Base-by-base conservation (phyloP, 2,888 invertebrate genomes). In the Limnephilus auricula region DNA sequence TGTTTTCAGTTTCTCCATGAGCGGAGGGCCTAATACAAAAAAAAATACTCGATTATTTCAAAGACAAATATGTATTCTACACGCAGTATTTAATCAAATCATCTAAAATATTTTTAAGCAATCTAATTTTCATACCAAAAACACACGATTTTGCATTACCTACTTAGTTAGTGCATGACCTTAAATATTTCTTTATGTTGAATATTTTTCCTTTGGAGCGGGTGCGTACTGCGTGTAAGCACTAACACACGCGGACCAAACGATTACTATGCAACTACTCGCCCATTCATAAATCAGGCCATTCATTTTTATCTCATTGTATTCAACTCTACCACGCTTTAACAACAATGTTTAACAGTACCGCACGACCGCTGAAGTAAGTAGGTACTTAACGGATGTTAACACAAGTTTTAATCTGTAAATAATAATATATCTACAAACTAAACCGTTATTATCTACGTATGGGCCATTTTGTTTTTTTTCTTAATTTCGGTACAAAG, bases 231-330 rank as follows among this genome's bases (percentile, higher is more conserved):
- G n/a, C 25, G 65, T 25, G n/a, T 25, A 25, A 9, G 13, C 40
- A 10, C 2, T 45, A 45, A 45, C 6, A 65, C 25, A 65, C 25
- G 65, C 65, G 25, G 65, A 25, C 25, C 65, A 18, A 65, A 65
- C 65, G 25, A 65, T 65, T 65, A 65, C 65, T 65, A 65, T n/a
- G 25, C 65, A 65, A n/a, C 65, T 82, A 32, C 32, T 32, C 80
- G 32, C 80, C 32, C 80, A 82, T 82, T 82, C 80, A 82, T 31
- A 82, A 82, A 82, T 34, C 80, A 32, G 15, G 80, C 80, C 80
- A 82, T 82, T 82, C 80, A 32, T 31, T 65, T 65, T 65, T 25
- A 65, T 65, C 25, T n/a, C 65, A 65, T 65, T 65, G 65, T 65
- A 9, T n/a, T n/a, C n/a, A n/a, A n/a, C n/a, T 65, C 65, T 65